These are phyloP conservation scores for Chrysotoxum bicinctum DNA, from an alignment of 2,888 invertebrate genomes.

Conservation along the genomic window DNA sequence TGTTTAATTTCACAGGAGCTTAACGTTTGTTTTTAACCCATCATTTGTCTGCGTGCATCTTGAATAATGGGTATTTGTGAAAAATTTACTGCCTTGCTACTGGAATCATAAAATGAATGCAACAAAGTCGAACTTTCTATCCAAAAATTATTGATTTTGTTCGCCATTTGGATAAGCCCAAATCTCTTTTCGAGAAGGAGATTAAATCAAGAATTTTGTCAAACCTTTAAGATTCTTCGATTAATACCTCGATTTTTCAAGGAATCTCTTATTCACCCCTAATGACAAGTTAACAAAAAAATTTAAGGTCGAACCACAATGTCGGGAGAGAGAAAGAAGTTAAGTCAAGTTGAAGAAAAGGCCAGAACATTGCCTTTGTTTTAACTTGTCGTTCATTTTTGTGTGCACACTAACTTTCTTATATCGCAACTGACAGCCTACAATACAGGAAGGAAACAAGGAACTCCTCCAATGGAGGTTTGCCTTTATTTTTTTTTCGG, in stretches of 20 bases:
- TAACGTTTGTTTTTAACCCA: no score
- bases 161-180: no score
- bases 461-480: background rate
- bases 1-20: no score
- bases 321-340: background rate
- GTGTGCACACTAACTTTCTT: constrained; percentile 1
- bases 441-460: constrained; percentile 14
- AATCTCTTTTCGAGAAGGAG: no score
- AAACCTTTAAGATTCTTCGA: background rate
- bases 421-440: constrained; percentile 13
- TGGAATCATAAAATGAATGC: no score
- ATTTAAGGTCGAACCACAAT: constrained; percentile 4
- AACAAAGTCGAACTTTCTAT: no score
- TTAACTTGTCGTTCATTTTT: background rate
- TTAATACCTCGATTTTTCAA: background rate
- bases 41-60: no score
- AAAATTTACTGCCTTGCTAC: no score
- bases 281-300: background rate
- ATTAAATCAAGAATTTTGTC: no score
- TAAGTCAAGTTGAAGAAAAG: background rate
- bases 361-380: constrained; percentile 5
- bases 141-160: no score
- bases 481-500: no score
- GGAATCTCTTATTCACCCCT: background rate
- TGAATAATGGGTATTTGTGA: no score